Base-by-base conservation (phyloP, 1,140 invertebrate genomes). In the Phymorhynchus buccinoides region DNA sequence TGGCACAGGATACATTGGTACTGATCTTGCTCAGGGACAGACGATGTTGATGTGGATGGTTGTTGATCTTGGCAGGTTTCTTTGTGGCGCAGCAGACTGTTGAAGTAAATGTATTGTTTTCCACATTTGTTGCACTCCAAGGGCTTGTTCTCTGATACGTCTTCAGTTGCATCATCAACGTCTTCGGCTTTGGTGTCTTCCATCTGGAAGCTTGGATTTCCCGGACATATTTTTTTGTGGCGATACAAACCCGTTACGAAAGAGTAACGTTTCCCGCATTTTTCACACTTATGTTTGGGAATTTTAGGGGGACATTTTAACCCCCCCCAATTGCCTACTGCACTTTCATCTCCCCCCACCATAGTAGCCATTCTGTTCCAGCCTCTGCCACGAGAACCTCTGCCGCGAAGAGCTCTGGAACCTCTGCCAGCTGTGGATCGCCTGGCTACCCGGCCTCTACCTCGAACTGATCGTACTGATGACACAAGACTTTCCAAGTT, bases 41-140 rank as follows among this genome's bases (percentile, higher is more conserved):
- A n/a, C n/a, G n/a, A n/a, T n/a, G n/a, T n/a, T n/a, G n/a, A n/a
- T n/a, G n/a, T n/a, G n/a, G n/a, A n/a, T n/a, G n/a, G n/a, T n/a
- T n/a, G n/a, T 27, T 27, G 22, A 0, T 62, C 22, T 0, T 52
- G 0, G n/a, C 80, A 82, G 48, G 56, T 37, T 62, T 82, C 41
- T 32, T 68, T 66, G 56, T 82, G 80, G 39, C 80, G 80, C n/a
- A 82, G 0, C 52, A 82, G 80, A 18, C 80, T 52, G 16, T 30
- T 66, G 37, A 3, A 1, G 80, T 82, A 68, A 37, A n/a, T 56
- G 80, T 82, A 82, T 2, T 39, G 32, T 9, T 56, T 62, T 1
- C 80, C 80, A 22, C 80, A 82, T n/a, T 30, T n/a, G 52, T 66
- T 37, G 37, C 80, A 82, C 22, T 14, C 48, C 48, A 52, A 18